Evolutionary conservation across 2,888 invertebrate species (phyloP), one percentile per base, ranked within the genome.

Genomic region (Rhogogaster chlorosoma): DNA sequence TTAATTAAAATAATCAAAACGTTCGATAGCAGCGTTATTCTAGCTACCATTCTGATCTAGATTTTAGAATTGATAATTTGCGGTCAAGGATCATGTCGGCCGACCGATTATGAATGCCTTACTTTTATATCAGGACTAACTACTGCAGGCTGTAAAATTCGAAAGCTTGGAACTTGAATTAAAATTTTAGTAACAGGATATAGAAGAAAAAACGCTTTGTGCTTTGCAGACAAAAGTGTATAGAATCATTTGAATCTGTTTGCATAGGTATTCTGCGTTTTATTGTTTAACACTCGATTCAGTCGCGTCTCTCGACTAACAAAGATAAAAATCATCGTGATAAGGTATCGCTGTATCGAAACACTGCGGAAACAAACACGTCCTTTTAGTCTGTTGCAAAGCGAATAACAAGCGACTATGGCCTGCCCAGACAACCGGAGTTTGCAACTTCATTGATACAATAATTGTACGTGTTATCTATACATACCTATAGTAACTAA

Each of bases 51-150:
- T 57, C 5, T 61, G 80, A 57, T 57, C 80, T 26, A 36, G 80
- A 80, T 57, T 61, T 26, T 36, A 9, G 12, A 61, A 80, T 57
- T 18, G 61, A 80, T 61, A 80, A 77, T 80, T 80, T 61, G 26
- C 57, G 57, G 36, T 80, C 80, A 80, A 80, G 80, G 80, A 80
- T 80, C 57, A 80, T 38, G 42, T 22, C 15, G 15, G 6, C 38
- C 36, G 26, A 9, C 61, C 15, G 38, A 80, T 80, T 61, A 36
- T 61, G 26, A 57, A 61, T 61, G 38, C n/a, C 29, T 26, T 42
- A 38, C 42, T 73, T 70, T 18, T 53, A 77, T 49, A 45, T 53
- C 9, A 10, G 29, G 18, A 38, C 12, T 61, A 61, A 80, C 22
- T 15, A 80, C 22, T 15, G 22, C n/a, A 29, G 3, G 38, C 57